Evolutionary conservation across 2,113 vertebrate genomes (phyloP).

Genomic region (Arizona elegans): DNA sequence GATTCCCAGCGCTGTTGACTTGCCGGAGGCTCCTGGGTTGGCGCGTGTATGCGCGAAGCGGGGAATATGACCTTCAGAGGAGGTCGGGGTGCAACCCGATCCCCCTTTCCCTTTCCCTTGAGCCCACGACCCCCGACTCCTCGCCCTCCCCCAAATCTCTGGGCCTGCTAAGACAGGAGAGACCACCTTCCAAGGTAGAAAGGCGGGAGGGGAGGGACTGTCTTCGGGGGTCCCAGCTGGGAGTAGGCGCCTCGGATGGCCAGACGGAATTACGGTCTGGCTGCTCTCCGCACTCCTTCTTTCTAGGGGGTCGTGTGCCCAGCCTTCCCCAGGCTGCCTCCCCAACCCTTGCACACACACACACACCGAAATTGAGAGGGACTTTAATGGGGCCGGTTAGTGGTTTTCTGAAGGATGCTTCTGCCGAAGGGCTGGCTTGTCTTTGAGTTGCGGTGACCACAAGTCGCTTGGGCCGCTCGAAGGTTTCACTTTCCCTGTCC

Average conservation of each 20-base stretch:
- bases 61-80: background rate
- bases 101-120: background rate
- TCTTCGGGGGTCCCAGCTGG: background rate
- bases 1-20: background rate
- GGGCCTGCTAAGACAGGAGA: background rate
- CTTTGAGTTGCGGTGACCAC: background rate
- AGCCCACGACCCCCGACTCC: background rate
- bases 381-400: background rate
- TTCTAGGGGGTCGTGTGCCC: background rate
- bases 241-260: background rate
- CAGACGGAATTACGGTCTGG: background rate
- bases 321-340: background rate
- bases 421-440: background rate
- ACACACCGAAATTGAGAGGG: background rate
- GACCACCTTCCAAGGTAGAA: background rate
- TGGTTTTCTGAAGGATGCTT: background rate
- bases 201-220: background rate
- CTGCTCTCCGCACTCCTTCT: background rate
- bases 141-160: no score
- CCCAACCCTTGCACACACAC: background rate
- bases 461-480: no score
- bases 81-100: background rate
- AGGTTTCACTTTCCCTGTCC: background rate
- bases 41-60: background rate
- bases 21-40: background rate